Evolutionary conservation across 2,113 vertebrate species (phyloP).

Genomic region (Phasianus colchicus): DNA sequence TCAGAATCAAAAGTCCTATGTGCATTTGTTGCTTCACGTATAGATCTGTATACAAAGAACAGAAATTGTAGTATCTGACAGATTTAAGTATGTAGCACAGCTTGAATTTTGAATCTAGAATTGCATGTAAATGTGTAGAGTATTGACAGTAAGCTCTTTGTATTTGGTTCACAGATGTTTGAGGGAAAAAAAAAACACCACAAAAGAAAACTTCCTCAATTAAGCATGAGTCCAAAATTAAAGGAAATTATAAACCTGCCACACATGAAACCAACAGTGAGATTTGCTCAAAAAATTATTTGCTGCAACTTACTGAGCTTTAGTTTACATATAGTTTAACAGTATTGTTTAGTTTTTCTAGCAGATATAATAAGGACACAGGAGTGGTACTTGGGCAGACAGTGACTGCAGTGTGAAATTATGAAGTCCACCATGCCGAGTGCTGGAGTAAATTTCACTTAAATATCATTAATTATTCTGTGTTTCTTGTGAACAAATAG

Average conservation of each 20-base stretch:
- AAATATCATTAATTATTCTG: neutral
- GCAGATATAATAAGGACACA: neutral
- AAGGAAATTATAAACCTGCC: neutral
- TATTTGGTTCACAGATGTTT: neutral
- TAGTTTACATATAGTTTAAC: neutral
- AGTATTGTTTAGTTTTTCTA: neutral
- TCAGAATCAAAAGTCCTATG: neutral
- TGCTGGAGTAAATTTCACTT: neutral
- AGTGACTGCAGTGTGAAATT: neutral
- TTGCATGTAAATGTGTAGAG: neutral
- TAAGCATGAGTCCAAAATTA: neutral
- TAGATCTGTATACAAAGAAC: neutral
- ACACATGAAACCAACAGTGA: neutral
- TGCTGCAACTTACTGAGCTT: neutral
- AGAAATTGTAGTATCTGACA: neutral
- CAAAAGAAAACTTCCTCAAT: neutral
- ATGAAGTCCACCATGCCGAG: neutral
- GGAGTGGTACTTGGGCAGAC: neutral
- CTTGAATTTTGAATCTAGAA: neutral
- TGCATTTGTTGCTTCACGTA: neutral
- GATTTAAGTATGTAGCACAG: neutral
- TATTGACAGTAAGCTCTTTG: neutral
- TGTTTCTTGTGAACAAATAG: neutral
- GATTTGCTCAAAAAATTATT: neutral
- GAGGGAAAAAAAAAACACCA: neutral